These are phyloP conservation scores for Colletes gigas DNA, from an alignment of 1,140 invertebrate genomes.

Conservation along the genomic window DNA sequence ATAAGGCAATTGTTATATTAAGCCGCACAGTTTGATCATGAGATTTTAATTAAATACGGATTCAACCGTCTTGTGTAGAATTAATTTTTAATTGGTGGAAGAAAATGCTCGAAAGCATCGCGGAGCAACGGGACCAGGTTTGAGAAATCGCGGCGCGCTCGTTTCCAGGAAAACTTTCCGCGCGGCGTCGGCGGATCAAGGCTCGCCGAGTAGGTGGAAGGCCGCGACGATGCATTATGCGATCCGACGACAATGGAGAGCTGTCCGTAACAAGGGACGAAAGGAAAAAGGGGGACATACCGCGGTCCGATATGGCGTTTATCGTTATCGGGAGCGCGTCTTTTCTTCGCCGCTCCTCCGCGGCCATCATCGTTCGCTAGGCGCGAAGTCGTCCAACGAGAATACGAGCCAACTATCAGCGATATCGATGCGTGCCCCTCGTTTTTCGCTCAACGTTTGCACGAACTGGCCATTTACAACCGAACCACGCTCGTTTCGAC, in stretches of 20 bases:
- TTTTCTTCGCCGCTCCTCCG: conserved; percentile 59
- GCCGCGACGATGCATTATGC: conserved; percentile 47
- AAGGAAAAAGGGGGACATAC: conserved; percentile 55
- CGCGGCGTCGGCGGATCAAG: conserved; percentile 38
- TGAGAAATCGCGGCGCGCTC: neutral
- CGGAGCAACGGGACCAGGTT: neutral
- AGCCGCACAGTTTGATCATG: no score
- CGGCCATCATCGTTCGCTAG: conserved; percentile 12
- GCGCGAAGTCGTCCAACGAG: conserved; percentile 70
- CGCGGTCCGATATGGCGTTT: conserved; percentile 67
- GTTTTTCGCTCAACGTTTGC: conserved; percentile 63
- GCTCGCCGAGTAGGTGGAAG: conserved; percentile 50
- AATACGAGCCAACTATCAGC: conserved; percentile 61
- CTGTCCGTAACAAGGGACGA: conserved; percentile 23
- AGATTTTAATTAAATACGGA: no score
- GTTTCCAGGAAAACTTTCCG: conserved; percentile 44
- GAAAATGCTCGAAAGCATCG: neutral
- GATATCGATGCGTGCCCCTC: conserved; percentile 61
- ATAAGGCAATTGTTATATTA: no score
- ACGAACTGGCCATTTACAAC: conserved; percentile 26
- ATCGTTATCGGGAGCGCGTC: conserved; percentile 74
- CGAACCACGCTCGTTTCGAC: neutral
- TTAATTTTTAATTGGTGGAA: no score
- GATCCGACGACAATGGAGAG: conserved; percentile 46
- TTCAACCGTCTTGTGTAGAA: no score